Evolutionary conservation across 2,113 vertebrate species (phyloP).

Genomic region (Tapirus terrestris): DNA sequence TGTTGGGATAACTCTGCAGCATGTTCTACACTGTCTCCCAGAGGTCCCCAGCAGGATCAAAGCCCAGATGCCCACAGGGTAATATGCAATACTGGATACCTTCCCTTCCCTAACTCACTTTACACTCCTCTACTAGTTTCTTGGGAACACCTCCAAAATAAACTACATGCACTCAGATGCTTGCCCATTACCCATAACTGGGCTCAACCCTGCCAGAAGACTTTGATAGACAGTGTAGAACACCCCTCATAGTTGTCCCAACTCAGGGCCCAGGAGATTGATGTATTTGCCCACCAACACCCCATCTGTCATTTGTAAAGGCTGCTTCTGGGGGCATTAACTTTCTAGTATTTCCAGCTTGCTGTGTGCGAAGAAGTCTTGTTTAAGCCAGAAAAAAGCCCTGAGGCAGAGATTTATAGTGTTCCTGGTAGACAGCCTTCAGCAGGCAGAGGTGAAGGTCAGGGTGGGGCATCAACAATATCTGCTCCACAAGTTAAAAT

Average conservation of each 20-base stretch:
- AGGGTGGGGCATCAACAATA: slow-evolving; percentile 1
- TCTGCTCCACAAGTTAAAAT: background rate
- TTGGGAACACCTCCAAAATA: slow-evolving; percentile 20
- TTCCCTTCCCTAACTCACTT: background rate
- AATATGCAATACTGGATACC: background rate
- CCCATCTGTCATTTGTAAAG: slow-evolving; percentile 11
- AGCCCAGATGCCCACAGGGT: background rate
- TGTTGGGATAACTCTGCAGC: background rate
- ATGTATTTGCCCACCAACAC: background rate
- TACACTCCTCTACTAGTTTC: background rate
- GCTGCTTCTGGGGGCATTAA: slow-evolving; percentile 67
- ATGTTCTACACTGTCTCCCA: background rate
- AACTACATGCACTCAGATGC: background rate
- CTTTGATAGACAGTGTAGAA: background rate
- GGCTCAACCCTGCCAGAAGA: background rate
- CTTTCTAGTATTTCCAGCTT: slow-evolving; percentile 71
- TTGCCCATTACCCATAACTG: background rate
- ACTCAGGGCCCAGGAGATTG: background rate
- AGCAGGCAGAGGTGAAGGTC: slow-evolving; percentile 54
- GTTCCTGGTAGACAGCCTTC: slow-evolving; percentile 27
- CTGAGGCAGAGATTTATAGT: slow-evolving; percentile 42
- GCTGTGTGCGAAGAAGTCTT: background rate
- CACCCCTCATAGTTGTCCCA: background rate
- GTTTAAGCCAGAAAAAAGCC: slow-evolving; percentile 59
- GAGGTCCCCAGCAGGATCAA: background rate